A percentile compares a stretch with the other conserved stretches of the same genome.
Conservation (phyloP, 2,888 invertebrate species). For the Drosophila rellima region DNA sequence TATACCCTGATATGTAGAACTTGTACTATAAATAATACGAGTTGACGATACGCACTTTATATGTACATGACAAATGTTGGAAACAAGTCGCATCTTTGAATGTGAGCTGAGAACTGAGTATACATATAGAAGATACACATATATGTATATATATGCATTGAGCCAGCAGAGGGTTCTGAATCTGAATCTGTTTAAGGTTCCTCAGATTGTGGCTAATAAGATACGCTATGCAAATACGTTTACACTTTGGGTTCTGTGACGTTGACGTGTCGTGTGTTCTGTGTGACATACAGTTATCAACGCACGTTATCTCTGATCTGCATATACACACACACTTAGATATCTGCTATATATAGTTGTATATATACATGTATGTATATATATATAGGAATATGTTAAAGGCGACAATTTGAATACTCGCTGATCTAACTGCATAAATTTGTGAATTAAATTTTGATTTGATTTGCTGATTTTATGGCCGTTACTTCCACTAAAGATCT, state of each 20-base stretch:
- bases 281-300: conserved; percentile 53
- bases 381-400: conserved; percentile 34
- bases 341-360: conserved; percentile 3
- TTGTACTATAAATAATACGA: conserved; percentile 41
- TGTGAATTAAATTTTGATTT: conserved; percentile 74
- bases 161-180: conserved; percentile 25
- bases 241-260: conserved; percentile 28
- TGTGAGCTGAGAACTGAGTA: not conserved
- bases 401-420: conserved; percentile 36
- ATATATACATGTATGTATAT: conserved; percentile 20
- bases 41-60: conserved; percentile 59
- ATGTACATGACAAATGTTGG: conserved; percentile 17
- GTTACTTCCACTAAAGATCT: conserved; percentile 33
- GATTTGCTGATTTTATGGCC: conserved; percentile 74
- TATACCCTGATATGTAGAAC: not conserved
- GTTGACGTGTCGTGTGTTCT: conserved; percentile 34
- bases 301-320: conserved; percentile 50
- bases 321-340: conserved; percentile 2
- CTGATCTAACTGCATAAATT: conserved; percentile 69
- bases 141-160: conserved; percentile 32
- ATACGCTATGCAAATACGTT: conserved; percentile 71
- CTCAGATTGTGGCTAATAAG: conserved; percentile 56
- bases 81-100: not conserved
- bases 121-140: conserved; percentile 3
- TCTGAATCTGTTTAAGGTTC: conserved; percentile 33